These are phyloP conservation scores for Anneissia japonica DNA, from an alignment of 35 echinoderm and acorn worm genomes.

Conservation along the genomic window DNA sequence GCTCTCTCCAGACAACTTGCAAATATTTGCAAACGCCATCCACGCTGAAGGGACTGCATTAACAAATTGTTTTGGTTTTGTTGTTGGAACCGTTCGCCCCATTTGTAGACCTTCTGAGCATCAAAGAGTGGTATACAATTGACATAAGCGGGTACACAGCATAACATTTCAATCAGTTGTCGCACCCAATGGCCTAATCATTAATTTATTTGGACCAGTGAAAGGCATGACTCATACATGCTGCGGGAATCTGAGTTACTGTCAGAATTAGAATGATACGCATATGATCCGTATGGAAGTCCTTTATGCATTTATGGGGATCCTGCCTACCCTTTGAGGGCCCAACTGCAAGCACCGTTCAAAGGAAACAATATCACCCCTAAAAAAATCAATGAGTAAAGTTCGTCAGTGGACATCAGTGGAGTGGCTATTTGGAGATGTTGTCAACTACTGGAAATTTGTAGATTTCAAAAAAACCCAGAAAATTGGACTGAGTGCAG, in stretches of 20 bases:
- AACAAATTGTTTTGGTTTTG: slow-evolving; percentile 16
- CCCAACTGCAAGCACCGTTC: too few species aligned
- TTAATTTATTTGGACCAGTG: slow-evolving; percentile 13
- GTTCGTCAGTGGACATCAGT: too few species aligned
- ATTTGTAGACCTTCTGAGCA: slow-evolving; percentile 8
- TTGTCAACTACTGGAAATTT: too few species aligned
- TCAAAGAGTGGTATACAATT: neutral
- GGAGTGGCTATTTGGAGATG: too few species aligned
- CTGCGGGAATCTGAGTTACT: neutral
- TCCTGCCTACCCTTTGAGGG: too few species aligned
- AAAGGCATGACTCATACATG: slow-evolving; percentile 32
- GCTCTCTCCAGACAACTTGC: neutral
- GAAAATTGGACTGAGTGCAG: too few species aligned
- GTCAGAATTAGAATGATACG: neutral
- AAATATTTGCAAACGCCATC: neutral
- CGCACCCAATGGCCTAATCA: slow-evolving; percentile 23
- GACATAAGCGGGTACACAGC: slow-evolving; percentile 1
- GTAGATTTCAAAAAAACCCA: too few species aligned
- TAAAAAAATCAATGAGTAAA: too few species aligned
- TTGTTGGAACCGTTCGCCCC: slow-evolving; percentile 6
- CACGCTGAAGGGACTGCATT: too few species aligned
- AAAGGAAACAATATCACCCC: too few species aligned
- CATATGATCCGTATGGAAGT: neutral
- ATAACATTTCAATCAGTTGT: neutral
- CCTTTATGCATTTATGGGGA: too few species aligned